phyloP scores from a whole-genome alignment of 2,797 vertebrate genomes.

The Oreonectes daqikongensis region DNA sequence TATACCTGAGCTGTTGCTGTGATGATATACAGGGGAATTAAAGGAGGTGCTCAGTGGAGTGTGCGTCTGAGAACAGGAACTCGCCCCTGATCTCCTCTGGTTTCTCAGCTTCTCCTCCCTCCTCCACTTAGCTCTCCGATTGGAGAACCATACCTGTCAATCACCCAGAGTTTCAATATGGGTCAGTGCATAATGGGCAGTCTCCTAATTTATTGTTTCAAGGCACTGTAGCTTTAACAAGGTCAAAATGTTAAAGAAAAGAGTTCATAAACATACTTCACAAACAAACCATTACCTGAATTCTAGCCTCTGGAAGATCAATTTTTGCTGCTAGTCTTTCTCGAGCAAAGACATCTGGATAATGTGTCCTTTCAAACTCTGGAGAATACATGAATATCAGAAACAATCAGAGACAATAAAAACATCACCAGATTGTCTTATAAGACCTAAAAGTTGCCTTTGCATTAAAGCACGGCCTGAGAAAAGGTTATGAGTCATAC shows the following conservation, averaged over 20 bases:
- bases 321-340: conserved; percentile 87
- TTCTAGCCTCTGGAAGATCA: conserved; percentile 85
- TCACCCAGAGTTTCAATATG: conserved; percentile 42
- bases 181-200: conserved; percentile 45
- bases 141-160: conserved; percentile 88
- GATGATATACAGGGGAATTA: conserved; percentile 80
- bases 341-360: conserved; percentile 87
- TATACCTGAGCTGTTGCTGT: conserved; percentile 78
- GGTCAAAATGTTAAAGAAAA: neutral
- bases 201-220: conserved; percentile 40
- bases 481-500: conserved; percentile 64
- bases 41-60: conserved; percentile 80
- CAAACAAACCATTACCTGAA: conserved; percentile 75
- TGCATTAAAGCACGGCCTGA: neutral
- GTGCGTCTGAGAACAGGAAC: conserved; percentile 79
- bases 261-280: neutral
- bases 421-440: neutral
- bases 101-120: conserved; percentile 87
- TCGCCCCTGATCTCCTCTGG: conserved; percentile 80
- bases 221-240: neutral
- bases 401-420: conserved; percentile 20
- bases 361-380: conserved; percentile 90
- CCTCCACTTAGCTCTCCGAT: conserved; percentile 89
- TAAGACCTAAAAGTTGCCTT: neutral
- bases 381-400: conserved; percentile 58